phyloP scores from a whole-genome alignment of 2,113 vertebrate species.

The Melierax canorus region DNA sequence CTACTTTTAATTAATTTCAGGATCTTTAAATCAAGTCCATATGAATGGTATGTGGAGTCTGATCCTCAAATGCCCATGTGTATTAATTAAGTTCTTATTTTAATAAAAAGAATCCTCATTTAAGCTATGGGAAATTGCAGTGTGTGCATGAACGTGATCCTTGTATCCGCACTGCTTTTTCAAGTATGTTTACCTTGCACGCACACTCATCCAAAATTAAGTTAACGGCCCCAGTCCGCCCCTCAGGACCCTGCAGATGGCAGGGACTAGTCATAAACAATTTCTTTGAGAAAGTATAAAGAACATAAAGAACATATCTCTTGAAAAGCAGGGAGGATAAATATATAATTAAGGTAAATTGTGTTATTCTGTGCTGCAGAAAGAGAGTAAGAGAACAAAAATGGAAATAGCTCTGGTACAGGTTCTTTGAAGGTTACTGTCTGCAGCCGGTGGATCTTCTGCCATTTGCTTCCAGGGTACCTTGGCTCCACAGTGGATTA shows the following conservation, averaged over 20 bases:
- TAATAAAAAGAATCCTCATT: slow-evolving; percentile 35
- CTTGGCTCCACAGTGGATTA: not conserved
- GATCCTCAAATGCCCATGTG: slow-evolving; percentile 25
- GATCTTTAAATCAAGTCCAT: slow-evolving; percentile 32
- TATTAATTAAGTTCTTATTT: slow-evolving; percentile 58
- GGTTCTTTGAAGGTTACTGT: not conserved
- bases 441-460: not conserved
- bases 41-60: not conserved
- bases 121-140: slow-evolving; percentile 45
- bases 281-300: not conserved
- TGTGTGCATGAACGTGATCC: not conserved
- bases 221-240: not conserved
- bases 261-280: not conserved
- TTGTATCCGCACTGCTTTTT: not conserved
- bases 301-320: not conserved
- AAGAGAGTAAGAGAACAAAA: not conserved
- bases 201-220: slow-evolving; percentile 20
- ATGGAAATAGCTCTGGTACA: not conserved
- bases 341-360: not conserved
- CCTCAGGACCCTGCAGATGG: not conserved
- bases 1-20: slow-evolving; percentile 33
- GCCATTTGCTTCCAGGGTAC: not conserved
- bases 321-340: not conserved
- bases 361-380: not conserved
- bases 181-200: not conserved